These are phyloP conservation scores for Austrolebias charrua DNA, from an alignment of 2,797 vertebrate species.

Conservation along the genomic window DNA sequence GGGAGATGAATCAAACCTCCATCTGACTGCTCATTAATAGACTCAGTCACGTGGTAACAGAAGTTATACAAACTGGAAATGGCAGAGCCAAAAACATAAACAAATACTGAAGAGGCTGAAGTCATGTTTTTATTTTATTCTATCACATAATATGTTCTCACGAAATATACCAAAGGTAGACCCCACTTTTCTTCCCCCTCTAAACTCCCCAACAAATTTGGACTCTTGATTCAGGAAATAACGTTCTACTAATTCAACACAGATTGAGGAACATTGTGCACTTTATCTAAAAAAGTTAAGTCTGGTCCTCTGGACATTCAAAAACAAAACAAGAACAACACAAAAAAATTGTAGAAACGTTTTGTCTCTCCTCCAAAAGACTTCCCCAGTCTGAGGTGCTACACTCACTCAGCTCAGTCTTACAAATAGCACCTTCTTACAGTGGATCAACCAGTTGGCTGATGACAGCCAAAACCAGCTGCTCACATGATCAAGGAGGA, in stretches of 20 bases:
- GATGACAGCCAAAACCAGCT: too few species aligned
- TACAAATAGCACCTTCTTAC: too few species aligned
- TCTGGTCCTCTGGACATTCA: too few species aligned
- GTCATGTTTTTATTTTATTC: constrained; percentile 20
- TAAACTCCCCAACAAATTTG: constrained; percentile 33
- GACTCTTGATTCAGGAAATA: constrained; percentile 47
- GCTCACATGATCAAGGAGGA: too few species aligned
- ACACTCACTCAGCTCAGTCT: too few species aligned
- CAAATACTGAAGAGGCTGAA: constrained; percentile 24
- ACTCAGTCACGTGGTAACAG: constrained; percentile 20
- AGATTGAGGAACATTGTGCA: constrained; percentile 10
- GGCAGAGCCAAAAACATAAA: constrained; percentile 44
- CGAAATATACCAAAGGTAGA: constrained; percentile 43
- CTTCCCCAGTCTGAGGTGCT: too few species aligned
- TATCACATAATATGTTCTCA: constrained; percentile 58
- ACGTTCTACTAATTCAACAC: constrained; percentile 39
- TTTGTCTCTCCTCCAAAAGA: too few species aligned
- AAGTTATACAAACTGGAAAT: constrained; percentile 27
- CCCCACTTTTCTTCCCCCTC: constrained; percentile 7
- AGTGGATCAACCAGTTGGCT: too few species aligned
- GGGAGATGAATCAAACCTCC: constrained; percentile 35
- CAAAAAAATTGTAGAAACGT: too few species aligned
- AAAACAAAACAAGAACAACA: too few species aligned
- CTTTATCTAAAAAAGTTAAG: too few species aligned
- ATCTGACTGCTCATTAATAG: constrained; percentile 47